Conservation (phyloP, 2,113 vertebrate species). For the Nyctereutes procyonoides region DNA sequence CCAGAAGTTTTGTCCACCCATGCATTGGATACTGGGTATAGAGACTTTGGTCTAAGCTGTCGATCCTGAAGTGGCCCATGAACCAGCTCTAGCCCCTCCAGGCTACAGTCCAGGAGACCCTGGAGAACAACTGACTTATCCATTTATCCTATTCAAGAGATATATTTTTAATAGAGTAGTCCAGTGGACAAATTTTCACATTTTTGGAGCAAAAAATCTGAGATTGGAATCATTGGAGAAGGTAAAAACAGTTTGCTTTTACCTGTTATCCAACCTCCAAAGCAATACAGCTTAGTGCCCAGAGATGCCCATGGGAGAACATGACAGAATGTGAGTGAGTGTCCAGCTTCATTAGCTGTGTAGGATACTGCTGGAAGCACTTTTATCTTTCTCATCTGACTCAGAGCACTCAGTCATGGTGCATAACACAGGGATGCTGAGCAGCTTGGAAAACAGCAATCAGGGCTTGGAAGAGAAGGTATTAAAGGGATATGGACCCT, state of each 20-base stretch:
- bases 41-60: not conserved
- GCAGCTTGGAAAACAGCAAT: not conserved
- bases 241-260: not conserved
- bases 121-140: not conserved
- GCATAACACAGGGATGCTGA: accelerated
- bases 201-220: not conserved
- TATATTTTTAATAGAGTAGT: not conserved
- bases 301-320: not conserved
- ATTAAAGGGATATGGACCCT: too few species aligned
- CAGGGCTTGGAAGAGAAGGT: not conserved
- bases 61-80: not conserved
- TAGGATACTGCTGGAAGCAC: not conserved
- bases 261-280: not conserved
- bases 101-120: not conserved
- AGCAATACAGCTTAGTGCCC: not conserved
- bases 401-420: not conserved
- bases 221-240: not conserved
- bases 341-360: not conserved
- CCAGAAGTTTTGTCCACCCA: not conserved
- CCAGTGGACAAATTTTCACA: not conserved
- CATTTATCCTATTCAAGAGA: not conserved
- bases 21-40: not conserved
- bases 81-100: not conserved
- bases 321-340: not conserved
- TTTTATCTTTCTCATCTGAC: not conserved